Conservation (phyloP, 1,140 invertebrate genomes). For the Homarus americanus region DNA sequence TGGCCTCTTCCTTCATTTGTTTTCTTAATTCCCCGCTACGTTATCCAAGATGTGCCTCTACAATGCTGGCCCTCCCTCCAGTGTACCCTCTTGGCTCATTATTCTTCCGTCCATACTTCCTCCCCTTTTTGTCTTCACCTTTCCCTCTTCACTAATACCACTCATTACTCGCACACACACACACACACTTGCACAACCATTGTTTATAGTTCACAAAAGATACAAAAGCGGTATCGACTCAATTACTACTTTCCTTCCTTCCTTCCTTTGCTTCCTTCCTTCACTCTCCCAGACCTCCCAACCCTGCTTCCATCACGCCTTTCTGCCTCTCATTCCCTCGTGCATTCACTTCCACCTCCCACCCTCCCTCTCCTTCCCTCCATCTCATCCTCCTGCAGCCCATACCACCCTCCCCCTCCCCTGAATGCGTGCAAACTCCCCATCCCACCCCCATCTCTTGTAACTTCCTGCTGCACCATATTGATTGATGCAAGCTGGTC, state of each 20-base stretch:
- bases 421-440: not conserved
- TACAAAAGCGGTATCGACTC: too few species aligned
- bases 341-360: not conserved
- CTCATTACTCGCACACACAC: too few species aligned
- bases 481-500: conserved; percentile 50
- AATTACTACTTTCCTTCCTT: not conserved
- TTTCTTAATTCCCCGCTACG: conserved; percentile 3
- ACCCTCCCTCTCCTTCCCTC: not conserved
- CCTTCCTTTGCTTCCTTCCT: not conserved
- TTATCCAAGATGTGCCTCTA: too few species aligned
- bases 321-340: not conserved
- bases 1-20: not conserved
- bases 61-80: too few species aligned
- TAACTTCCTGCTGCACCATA: not conserved
- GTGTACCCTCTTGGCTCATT: too few species aligned
- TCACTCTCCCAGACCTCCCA: not conserved
- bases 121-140: too few species aligned
- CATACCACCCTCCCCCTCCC: not conserved
- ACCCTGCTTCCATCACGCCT: not conserved
- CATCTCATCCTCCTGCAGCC: not conserved
- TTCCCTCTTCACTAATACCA: too few species aligned
- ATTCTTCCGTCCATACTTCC: too few species aligned
- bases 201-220: too few species aligned
- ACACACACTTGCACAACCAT: too few species aligned
- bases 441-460: not conserved